Percentiles rank a stretch among this genome's conserved stretches.
Conservation (phyloP, 2,888 invertebrate species). For the Branchellion lobata region DNA sequence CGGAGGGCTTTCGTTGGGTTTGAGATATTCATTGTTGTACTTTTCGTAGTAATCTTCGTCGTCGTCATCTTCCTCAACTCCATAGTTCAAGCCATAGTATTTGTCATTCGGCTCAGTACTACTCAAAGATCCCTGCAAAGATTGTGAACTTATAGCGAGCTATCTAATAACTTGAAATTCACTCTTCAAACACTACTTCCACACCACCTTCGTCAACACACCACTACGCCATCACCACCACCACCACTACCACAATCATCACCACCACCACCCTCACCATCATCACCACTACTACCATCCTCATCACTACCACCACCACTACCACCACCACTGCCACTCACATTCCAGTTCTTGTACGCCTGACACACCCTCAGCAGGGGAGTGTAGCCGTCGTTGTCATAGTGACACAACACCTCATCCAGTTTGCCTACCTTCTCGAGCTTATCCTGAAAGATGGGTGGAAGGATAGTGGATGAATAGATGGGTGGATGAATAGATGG, state of each 20-base stretch:
- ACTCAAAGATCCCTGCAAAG: no score
- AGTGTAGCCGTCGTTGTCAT: slow-evolving; percentile 59
- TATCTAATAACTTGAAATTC: no score
- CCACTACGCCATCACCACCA: no score
- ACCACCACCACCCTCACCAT: no score
- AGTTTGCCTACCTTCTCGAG: slow-evolving; percentile 49
- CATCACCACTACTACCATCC: no score
- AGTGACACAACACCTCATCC: slow-evolving; percentile 57
- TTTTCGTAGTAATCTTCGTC: neutral
- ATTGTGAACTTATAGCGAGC: no score
- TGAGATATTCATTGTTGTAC: neutral
- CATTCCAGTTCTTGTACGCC: slow-evolving; percentile 51
- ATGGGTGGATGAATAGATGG: neutral
- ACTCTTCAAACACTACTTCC: no score
- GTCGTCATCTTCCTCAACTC: slow-evolving; percentile 24
- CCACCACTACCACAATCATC: no score
- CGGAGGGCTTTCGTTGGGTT: neutral
- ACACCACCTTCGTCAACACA: no score
- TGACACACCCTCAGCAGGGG: slow-evolving; percentile 59
- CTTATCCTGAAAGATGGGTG: slow-evolving; percentile 16
- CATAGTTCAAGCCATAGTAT: neutral
- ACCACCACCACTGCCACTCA: slow-evolving; percentile 46
- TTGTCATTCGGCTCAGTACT: no score
- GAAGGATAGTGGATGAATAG: neutral
- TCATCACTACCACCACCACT: no score